Conservation (phyloP, 1,140 invertebrate genomes). For the Charaxes varanes region DNA sequence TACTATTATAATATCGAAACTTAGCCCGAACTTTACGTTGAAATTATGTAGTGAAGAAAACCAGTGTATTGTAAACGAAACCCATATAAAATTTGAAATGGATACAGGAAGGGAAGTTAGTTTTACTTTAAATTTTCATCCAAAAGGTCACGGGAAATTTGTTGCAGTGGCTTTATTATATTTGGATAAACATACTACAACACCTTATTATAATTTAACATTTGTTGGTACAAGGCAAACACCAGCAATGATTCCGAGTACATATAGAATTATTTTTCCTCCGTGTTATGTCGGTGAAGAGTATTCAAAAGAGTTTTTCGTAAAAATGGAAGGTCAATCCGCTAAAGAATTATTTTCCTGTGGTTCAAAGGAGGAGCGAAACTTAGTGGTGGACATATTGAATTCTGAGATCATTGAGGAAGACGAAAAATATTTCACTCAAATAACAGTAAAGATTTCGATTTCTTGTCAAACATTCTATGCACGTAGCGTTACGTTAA, state of each 20-base stretch:
- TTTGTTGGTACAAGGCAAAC: conserved; percentile 48
- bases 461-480: conserved; percentile 30
- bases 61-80: conserved; percentile 37
- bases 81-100: conserved; percentile 53
- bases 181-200: conserved; percentile 51
- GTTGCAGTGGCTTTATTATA: conserved; percentile 45
- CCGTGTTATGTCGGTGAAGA: conserved; percentile 32
- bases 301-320: conserved; percentile 27
- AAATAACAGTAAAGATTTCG: conserved; percentile 35
- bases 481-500: conserved; percentile 29
- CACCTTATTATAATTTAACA: conserved; percentile 54
- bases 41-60: conserved; percentile 34
- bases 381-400: conserved; percentile 35
- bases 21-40: conserved; percentile 45
- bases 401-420: conserved; percentile 21
- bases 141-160: conserved; percentile 48
- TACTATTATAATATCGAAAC: conserved; percentile 47
- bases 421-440: conserved; percentile 23
- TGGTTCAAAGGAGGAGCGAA: conserved; percentile 38
- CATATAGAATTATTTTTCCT: conserved; percentile 48
- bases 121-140: conserved; percentile 50
- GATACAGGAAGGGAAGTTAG: conserved; percentile 23
- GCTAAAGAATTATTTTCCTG: conserved; percentile 36
- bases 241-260: conserved; percentile 38
- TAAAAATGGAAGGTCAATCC: conserved; percentile 39